Evolutionary conservation across 2,797 vertebrate genomes (phyloP), one percentile per base, ranked within the genome.

Genomic region (Oophaga sylvatica): DNA sequence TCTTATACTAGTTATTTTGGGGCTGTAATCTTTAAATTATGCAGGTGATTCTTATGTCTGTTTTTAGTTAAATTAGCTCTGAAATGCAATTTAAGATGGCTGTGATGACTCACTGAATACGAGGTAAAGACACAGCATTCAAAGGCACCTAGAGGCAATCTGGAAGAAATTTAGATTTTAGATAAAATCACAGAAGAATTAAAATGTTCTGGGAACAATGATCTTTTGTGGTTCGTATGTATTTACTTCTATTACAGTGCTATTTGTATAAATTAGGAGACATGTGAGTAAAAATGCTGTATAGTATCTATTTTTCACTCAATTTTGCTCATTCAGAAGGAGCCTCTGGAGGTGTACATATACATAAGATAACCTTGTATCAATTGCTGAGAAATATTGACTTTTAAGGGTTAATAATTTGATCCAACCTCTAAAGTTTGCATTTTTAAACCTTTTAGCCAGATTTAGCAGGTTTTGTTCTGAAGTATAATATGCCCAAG

Each of bases 81-180:
- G 22, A 81, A 81, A 31, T 65, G 12, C 31, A 63, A 45, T 63
- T 45, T 81, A 60, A 41, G 29, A 41, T 63, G 53, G 60, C 16
- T 73, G 22, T 45, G 20, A 73, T 75, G 68, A 59, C 17, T 83
- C 26, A 57, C 16, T 68, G 79, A 56, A 68, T 57, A 20, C 57
- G 17, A 83, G 22, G 17, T 1, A 73, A 83, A 83, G 81, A 41
- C 20, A 83, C 10, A 83, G 11, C 17, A 26, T 11, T 20, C 53
- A 73, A 35, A 13, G 67, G 8, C 67, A 83, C 4, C 59, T n/a
- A n/a, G 9, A 63, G 41, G 62, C 19, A 80, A 35, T 22, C 68
- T 81, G 86, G 31, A 87, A 63, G 68, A 67, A 53, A 81, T 73
- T 81, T 79, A 79, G 45, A 79, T 79, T n/a, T 13, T 26, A 63